Conservation (phyloP, 2,888 invertebrate species). For the Villa cingulata region DNA sequence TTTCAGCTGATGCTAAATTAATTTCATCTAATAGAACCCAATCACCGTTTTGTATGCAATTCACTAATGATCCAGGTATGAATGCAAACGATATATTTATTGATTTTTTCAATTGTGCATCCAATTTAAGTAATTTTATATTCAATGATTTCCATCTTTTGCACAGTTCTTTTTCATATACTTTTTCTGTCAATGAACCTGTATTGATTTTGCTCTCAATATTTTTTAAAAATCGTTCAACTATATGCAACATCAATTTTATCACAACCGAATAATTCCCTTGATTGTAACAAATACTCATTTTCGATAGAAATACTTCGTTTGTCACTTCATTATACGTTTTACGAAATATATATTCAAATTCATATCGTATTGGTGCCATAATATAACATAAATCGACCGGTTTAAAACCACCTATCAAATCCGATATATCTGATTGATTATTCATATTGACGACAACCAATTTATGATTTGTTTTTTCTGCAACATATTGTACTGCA, state of each 20-base stretch:
- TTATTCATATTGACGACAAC: slow-evolving; percentile 98
- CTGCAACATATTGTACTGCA: slow-evolving; percentile 80
- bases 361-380: slow-evolving; percentile 66
- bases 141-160: slow-evolving; percentile 52
- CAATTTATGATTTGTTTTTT: slow-evolving; percentile 68
- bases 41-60: slow-evolving; percentile 78
- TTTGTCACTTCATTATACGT: slow-evolving; percentile 70
- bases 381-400: slow-evolving; percentile 78
- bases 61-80: slow-evolving; percentile 84
- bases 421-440: slow-evolving; percentile 92
- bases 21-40: slow-evolving; percentile 98
- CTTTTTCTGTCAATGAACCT: slow-evolving; percentile 31
- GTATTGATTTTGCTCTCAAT: not conserved
- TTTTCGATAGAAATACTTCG: slow-evolving; percentile 63
- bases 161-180: too few relatives aligned
- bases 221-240: slow-evolving; percentile 22
- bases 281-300: slow-evolving; percentile 61
- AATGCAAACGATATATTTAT: slow-evolving; percentile 57
- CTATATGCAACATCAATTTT: slow-evolving; percentile 60
- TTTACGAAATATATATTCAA: slow-evolving; percentile 64
- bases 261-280: slow-evolving; percentile 60
- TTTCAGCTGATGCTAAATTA: slow-evolving; percentile 93
- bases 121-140: slow-evolving; percentile 54
- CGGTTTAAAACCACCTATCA: slow-evolving; percentile 94
- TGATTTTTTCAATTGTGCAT: slow-evolving; percentile 55